These are phyloP conservation scores for Lipotes vexillifer DNA, from an alignment of 2,113 vertebrate species.

Conservation along the genomic window DNA sequence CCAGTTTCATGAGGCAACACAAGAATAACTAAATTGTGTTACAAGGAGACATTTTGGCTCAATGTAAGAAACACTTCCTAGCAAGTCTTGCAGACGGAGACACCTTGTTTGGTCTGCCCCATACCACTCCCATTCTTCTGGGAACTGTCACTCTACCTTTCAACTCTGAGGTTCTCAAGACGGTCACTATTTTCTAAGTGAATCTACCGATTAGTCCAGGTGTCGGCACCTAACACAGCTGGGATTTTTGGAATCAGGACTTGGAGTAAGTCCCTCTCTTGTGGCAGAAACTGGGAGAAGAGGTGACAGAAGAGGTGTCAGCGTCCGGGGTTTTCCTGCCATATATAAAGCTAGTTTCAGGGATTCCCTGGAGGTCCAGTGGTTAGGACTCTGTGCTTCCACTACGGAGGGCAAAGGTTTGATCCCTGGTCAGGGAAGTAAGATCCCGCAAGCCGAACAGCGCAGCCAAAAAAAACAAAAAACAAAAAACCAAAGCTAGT, in stretches of 20 bases:
- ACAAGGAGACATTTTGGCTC: neutral
- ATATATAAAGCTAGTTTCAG: neutral
- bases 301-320: neutral
- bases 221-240: neutral
- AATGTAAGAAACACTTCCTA: neutral
- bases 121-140: neutral
- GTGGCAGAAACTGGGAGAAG: neutral
- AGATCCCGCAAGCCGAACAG: neutral
- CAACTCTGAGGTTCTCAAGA: neutral
- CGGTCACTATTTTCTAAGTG: neutral
- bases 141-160: neutral
- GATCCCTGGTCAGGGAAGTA: neutral
- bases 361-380: no score
- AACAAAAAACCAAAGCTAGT: neutral
- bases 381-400: no score
- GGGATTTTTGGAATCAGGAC: neutral
- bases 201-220: neutral
- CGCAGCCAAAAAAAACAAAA: neutral
- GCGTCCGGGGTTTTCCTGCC: neutral
- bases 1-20: neutral
- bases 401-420: neutral
- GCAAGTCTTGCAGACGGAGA: neutral
- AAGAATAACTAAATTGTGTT: neutral
- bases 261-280: neutral
- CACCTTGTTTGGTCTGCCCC: neutral